Percentiles rank a stretch among this genome's conserved stretches.
Conservation (phyloP, 1,140 invertebrate species). For the Onthophagus taurus region DNA sequence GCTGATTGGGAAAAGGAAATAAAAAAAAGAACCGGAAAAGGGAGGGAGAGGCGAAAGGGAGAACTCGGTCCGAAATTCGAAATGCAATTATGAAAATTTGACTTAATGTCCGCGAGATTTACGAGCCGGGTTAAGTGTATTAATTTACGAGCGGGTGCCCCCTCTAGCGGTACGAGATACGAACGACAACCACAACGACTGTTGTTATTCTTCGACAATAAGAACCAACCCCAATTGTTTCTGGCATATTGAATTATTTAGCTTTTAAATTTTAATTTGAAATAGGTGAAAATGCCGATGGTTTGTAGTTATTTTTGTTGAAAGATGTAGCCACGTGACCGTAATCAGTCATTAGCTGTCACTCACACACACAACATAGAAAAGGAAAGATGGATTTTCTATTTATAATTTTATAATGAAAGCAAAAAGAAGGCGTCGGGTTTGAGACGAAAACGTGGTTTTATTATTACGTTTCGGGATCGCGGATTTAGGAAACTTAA, state of each 20-base stretch:
- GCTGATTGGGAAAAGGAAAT: background rate
- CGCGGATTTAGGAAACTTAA: no score
- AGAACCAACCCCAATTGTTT: no score
- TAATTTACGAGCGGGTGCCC: constrained; percentile 31
- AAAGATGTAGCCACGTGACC: constrained; percentile 7
- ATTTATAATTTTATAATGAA: no score
- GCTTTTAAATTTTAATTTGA: constrained; percentile 7
- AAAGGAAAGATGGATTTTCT: no score
- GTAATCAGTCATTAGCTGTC: constrained; percentile 13
- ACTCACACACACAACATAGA: no score
- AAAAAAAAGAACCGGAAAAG: constrained; percentile 5
- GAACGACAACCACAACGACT: no score
- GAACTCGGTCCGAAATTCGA: constrained; percentile 18
- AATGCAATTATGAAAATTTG: constrained; percentile 36
- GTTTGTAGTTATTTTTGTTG: constrained; percentile 14
- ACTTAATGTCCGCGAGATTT: constrained; percentile 34
- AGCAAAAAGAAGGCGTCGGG: no score
- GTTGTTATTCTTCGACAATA: no score
- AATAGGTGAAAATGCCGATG: constrained; percentile 7
- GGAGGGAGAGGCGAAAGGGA: background rate
- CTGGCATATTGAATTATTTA: no score
- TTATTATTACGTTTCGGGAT: no score
- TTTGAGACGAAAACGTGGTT: no score
- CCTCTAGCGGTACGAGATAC: no score
- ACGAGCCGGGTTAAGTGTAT: constrained; percentile 33